These are phyloP conservation scores for Aethes cnicana DNA, from an alignment of 2,888 invertebrate species.

Conservation along the genomic window DNA sequence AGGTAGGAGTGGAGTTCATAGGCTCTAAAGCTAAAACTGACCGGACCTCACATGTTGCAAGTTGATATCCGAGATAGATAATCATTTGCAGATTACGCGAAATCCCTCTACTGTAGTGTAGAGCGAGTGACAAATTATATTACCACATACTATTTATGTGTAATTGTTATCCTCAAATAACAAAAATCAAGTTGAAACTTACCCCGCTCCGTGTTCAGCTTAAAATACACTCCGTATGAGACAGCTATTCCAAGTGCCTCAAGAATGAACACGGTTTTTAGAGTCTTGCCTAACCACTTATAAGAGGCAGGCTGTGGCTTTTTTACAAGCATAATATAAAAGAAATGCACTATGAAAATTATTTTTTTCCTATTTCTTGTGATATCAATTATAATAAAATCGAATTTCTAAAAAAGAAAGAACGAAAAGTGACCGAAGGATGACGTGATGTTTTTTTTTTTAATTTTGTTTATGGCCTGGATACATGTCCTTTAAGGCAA, in stretches of 20 bases:
- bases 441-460: no score
- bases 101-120: neutral
- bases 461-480: no score
- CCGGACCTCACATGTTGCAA: constrained; percentile 7
- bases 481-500: no score
- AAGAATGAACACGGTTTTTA: constrained; percentile 79
- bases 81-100: neutral
- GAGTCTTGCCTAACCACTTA: constrained; percentile 77
- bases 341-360: no score
- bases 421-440: no score
- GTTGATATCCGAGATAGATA: neutral
- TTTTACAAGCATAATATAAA: constrained; percentile 86
- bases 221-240: constrained; percentile 85
- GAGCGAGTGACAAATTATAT: neutral
- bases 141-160: no score
- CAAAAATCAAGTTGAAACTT: constrained; percentile 44
- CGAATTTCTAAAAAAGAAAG: no score
- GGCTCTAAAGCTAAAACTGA: no score
- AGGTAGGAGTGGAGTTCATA: no score
- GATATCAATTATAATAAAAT: no score
- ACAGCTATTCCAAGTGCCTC: constrained; percentile 84
- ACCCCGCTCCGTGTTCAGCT: constrained; percentile 88
- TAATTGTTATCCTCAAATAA: no score
- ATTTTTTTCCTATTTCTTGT: no score
- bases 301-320: constrained; percentile 77